phyloP scores from a whole-genome alignment of 2,888 invertebrate genomes.

The Papilio gigon region DNA sequence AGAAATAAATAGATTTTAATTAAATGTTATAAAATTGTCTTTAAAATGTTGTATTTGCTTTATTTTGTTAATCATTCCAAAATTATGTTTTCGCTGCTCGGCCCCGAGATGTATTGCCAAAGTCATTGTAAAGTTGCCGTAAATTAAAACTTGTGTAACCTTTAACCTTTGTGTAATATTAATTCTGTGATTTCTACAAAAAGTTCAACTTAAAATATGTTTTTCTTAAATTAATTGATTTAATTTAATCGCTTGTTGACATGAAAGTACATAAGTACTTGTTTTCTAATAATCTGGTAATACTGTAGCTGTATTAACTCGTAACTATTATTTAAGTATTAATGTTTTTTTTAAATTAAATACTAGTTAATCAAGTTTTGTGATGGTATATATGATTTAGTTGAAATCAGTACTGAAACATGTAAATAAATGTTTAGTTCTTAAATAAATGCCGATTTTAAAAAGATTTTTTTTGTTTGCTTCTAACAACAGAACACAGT shows the following conservation, averaged over 20 bases:
- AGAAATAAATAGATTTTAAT: conserved; percentile 1
- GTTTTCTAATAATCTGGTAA: background rate
- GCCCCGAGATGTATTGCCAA: background rate
- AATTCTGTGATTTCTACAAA: conserved; percentile 2
- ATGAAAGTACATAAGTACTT: background rate
- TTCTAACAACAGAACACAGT: background rate
- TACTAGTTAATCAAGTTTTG: background rate
- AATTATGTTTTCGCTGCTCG: background rate
- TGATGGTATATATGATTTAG: conserved; percentile 10
- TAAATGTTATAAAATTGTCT: background rate
- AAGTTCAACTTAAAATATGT: background rate
- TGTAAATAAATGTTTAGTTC: conserved; percentile 24
- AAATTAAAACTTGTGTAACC: too few species aligned
- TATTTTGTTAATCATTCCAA: conserved; percentile 12
- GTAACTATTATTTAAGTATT: background rate
- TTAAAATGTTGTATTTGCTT: conserved; percentile 6
- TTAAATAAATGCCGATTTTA: conserved; percentile 39
- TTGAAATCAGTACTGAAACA: conserved; percentile 16
- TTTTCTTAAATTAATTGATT: background rate
- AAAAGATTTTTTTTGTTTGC: conserved; percentile 31
- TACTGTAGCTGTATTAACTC: background rate
- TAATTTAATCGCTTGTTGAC: background rate
- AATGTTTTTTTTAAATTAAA: background rate
- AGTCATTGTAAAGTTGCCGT: background rate
- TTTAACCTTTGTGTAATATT: too few species aligned